Percentiles rank a stretch among this genome's conserved stretches.
Conservation (phyloP, 2,113 vertebrate species). For the Gavialis gangeticus region DNA sequence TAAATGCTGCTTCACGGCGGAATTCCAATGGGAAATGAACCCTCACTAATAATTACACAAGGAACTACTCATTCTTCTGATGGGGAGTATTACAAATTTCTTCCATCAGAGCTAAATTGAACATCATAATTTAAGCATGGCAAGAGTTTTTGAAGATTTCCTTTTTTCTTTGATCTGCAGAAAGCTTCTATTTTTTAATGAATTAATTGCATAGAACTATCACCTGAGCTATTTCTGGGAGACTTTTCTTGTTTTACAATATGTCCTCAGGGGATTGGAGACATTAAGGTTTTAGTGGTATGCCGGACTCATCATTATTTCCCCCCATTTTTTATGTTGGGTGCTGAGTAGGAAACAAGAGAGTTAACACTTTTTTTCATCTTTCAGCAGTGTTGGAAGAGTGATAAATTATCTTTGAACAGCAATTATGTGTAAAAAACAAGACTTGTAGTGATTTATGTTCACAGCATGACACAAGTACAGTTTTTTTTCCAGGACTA, state of each 20-base stretch:
- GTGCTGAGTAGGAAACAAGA: background rate
- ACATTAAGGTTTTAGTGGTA: background rate
- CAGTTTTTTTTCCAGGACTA: background rate
- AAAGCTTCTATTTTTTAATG: conserved; percentile 13
- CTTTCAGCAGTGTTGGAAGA: background rate
- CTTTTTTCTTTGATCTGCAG: conserved; percentile 39
- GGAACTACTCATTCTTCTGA: background rate
- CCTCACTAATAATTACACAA: background rate
- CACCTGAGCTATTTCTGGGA: background rate
- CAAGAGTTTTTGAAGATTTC: conserved; percentile 10
- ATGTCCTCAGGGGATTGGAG: background rate
- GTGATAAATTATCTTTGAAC: background rate
- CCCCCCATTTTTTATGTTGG: background rate
- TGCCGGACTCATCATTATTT: background rate
- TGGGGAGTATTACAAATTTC: background rate
- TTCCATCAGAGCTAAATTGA: conserved; percentile 36
- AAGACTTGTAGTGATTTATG: background rate
- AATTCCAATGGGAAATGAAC: background rate
- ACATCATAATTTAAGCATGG: conserved; percentile 12
- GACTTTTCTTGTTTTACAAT: background rate
- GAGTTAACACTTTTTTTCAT: background rate
- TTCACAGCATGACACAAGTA: background rate
- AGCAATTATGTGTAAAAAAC: background rate
- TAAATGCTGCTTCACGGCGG: background rate
- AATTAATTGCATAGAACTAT: background rate